phyloP scores from a whole-genome alignment of 2,113 vertebrate species.

The Pachyramphus minor region DNA sequence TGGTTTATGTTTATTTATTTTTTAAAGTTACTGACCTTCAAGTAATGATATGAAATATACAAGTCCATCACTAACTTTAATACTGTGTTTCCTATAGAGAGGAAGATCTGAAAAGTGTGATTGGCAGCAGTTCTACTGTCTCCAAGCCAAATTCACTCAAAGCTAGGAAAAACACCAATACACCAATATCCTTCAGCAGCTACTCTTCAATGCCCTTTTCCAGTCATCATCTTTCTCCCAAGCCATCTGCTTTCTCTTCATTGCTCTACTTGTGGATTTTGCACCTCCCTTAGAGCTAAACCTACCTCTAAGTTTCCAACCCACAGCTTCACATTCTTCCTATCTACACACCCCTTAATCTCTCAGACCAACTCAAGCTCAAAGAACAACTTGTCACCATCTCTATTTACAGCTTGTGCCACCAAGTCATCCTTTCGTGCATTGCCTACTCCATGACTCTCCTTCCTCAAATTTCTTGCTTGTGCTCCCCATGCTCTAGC shows the following conservation, averaged over 20 bases:
- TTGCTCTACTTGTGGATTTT: background rate
- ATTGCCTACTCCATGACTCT: fast-evolving
- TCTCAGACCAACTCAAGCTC: background rate
- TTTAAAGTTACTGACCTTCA: background rate
- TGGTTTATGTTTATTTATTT: fast-evolving
- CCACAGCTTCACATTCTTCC: background rate
- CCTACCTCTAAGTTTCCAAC: background rate
- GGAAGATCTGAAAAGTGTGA: background rate
- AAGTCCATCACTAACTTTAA: background rate
- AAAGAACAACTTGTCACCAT: background rate
- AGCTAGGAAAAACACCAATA: background rate
- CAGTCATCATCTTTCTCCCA: background rate
- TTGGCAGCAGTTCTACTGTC: background rate
- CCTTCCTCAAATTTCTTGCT: background rate
- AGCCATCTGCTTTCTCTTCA: background rate
- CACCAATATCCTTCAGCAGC: background rate
- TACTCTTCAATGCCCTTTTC: background rate
- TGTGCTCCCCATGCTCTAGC: background rate
- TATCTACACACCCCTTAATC: fast-evolving
- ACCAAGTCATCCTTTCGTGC: background rate
- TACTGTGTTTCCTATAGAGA: background rate
- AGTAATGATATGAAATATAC: background rate
- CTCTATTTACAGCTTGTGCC: fast-evolving
- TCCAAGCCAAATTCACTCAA: background rate
- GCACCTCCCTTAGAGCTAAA: background rate